Base-by-base conservation (phyloP, 2,888 invertebrate genomes). In the Vanessa cardui region DNA sequence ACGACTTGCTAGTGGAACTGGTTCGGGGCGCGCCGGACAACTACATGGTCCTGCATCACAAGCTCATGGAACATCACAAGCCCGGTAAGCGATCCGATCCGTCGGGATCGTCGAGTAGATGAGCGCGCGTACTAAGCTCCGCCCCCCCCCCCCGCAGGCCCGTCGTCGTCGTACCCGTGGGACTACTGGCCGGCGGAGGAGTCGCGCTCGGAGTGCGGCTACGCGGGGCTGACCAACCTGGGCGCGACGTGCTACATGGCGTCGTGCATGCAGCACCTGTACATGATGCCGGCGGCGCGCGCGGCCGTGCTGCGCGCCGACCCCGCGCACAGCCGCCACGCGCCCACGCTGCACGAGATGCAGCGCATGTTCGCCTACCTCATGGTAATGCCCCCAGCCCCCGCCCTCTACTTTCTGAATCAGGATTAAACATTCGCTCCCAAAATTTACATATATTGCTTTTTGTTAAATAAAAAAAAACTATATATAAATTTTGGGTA, bases 221-320 rank as follows among this genome's bases (percentile, higher is more conserved):
- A 97, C 88, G 98, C 98, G 0, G 99, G 99, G 0, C 93, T 99
- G 6, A 98, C 98, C 0, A 99, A 99, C 90, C 94, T 99, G 18
- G 99, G 99, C 33, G 99, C 99, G 33, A 99, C 99, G 1, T 99
- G 99, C 85, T 99, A 99, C 87, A 98, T 99, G 98, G 99, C 99
- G 12, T 98, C 98, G 3, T 98, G 98, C 81, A 97, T 99, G 95
- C 99, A 99, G 86, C 99, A 99, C 87, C 90, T 99, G 73, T 99
- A 98, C 86, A 99, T 99, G 98, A 98, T 99, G 96, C 98, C 98
- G 6, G 97, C 97, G 81, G 98, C 98, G 0, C 93, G 98, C 62
- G 95, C 96, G 59, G 96, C 98, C 0, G 96, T 99, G 76, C 89
- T 99, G 65, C 94, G 94, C 7, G 96, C 97, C 0, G 96, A 97